A percentile compares a stretch with the other conserved stretches of the same genome.
phyloP scores from a whole-genome alignment of 37 sponge, comb jelly and placozoan genomes.

The Theonella swinhoei region DNA sequence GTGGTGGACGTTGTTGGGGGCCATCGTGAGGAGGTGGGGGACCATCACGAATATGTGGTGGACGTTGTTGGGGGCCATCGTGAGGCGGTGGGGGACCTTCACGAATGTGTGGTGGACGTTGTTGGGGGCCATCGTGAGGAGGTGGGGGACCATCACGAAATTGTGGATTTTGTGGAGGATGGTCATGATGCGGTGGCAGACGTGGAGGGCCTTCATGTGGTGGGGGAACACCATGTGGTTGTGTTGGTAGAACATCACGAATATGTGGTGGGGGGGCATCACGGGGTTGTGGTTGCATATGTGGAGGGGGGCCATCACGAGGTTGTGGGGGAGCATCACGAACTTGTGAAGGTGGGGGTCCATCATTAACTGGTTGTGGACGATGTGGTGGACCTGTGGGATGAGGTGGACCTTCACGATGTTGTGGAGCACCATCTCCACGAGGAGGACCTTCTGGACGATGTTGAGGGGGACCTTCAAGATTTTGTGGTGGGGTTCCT shows the following conservation, averaged over 20 bases:
- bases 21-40: background rate
- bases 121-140: background rate
- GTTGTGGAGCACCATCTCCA: too few relatives aligned
- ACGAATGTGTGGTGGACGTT: background rate
- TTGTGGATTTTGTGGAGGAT: background rate
- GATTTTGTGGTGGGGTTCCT: background rate
- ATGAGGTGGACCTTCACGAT: background rate
- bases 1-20: background rate
- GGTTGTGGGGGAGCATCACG: background rate
- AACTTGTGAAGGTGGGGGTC: background rate
- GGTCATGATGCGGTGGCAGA: background rate
- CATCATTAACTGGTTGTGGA: background rate
- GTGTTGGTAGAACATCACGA: background rate
- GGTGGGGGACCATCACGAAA: background rate
- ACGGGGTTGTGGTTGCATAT: background rate
- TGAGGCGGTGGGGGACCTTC: background rate
- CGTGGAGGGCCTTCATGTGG: background rate
- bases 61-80: background rate
- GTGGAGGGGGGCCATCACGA: background rate
- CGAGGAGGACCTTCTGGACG: background rate
- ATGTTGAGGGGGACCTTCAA: conserved; percentile 11
- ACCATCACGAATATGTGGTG: background rate
- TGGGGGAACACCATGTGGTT: background rate
- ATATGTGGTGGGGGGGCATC: background rate
- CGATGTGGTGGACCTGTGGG: conserved; percentile 4